These are phyloP conservation scores for Berghia stephanieae DNA, from an alignment of 1,140 invertebrate species.

Conservation along the genomic window DNA sequence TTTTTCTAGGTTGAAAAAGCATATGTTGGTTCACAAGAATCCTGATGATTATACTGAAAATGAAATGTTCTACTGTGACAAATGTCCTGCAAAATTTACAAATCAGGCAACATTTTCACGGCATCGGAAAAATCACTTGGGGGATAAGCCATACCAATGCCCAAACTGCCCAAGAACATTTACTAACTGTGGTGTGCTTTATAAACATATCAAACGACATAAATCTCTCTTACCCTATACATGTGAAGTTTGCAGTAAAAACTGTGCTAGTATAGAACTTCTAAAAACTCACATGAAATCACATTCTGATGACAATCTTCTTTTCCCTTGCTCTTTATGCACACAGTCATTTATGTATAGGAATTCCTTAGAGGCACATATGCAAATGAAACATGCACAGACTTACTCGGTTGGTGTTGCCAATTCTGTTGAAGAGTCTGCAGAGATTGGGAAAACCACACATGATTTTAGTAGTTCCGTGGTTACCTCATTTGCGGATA, in stretches of 20 bases:
- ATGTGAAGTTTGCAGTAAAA: slow-evolving; percentile 43
- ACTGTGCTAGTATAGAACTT: no score
- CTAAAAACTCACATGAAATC: no score
- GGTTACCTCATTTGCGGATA: no score
- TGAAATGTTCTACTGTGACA: slow-evolving; percentile 20
- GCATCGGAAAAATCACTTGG: slow-evolving; percentile 15
- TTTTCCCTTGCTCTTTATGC: no score
- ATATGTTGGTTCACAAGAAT: slow-evolving; percentile 3
- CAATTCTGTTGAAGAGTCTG: no score
- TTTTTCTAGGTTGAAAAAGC: slow-evolving; percentile 18
- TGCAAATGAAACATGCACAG: no score
- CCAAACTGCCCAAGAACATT: slow-evolving; percentile 16
- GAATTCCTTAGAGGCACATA: no score
- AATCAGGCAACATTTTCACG: slow-evolving; percentile 5
- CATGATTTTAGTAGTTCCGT: no score
- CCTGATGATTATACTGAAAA: slow-evolving; percentile 9
- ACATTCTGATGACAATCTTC: no score
- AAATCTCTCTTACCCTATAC: slow-evolving; percentile 78
- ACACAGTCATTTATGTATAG: no score
- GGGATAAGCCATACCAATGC: slow-evolving; percentile 16
- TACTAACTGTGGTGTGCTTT: slow-evolving; percentile 8
- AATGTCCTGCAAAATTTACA: slow-evolving; percentile 24
- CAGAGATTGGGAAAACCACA: no score
- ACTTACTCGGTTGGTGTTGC: no score
- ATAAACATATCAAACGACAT: slow-evolving; percentile 14